Evolutionary conservation across 2,888 invertebrate species (phyloP).

Genomic region (Morpho helenor): DNA sequence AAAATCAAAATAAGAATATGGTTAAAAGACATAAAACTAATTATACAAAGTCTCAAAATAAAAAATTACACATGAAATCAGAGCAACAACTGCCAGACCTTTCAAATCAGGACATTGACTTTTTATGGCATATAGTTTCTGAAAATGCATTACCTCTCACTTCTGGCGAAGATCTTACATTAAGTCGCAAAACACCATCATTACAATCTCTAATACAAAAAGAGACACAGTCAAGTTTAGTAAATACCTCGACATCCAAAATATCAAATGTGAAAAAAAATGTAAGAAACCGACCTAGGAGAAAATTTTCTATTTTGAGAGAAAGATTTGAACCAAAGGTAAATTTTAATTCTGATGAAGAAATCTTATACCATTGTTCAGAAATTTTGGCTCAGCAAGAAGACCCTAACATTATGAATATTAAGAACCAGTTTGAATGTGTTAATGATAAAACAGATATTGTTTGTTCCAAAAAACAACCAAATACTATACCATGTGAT

Average conservation of each 20-base stretch:
- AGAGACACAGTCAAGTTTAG: slow-evolving; percentile 44
- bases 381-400: slow-evolving; percentile 47
- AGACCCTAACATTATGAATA: slow-evolving; percentile 45
- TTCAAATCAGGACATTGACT: slow-evolving; percentile 66
- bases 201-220: slow-evolving; percentile 69
- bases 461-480: slow-evolving; percentile 34
- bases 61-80: slow-evolving; percentile 46
- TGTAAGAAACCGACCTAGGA: slow-evolving; percentile 63
- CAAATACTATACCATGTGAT: slow-evolving; percentile 30
- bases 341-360: slow-evolving; percentile 66
- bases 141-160: slow-evolving; percentile 52
- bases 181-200: slow-evolving; percentile 61
- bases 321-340: slow-evolving; percentile 78
- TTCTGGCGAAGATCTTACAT: slow-evolving; percentile 53
- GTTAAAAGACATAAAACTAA: slow-evolving; percentile 47
- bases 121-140: slow-evolving; percentile 67
- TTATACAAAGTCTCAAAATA: slow-evolving; percentile 43
- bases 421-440: slow-evolving; percentile 44
- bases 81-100: slow-evolving; percentile 52
- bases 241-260: slow-evolving; percentile 46
- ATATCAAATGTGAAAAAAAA: slow-evolving; percentile 60
- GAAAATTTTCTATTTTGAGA: slow-evolving; percentile 79
- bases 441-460: slow-evolving; percentile 30
- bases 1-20: slow-evolving; percentile 43
- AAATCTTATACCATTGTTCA: slow-evolving; percentile 60